Conservation (phyloP, 2,888 invertebrate genomes). For the Operophtera brumata region DNA sequence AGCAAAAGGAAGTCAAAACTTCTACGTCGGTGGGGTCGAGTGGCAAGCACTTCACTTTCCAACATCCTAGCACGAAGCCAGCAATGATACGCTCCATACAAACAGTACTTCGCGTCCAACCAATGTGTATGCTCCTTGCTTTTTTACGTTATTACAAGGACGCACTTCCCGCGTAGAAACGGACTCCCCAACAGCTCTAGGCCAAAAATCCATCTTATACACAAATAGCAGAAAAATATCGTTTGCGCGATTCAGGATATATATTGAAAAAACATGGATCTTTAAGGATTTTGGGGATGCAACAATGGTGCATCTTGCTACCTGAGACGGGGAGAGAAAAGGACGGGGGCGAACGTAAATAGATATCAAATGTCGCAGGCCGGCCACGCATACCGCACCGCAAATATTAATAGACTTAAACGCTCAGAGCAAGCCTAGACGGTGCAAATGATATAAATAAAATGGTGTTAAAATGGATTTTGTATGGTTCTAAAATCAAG, state of each 20-base stretch:
- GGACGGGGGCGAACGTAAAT: constrained; percentile 7
- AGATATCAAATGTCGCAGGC: background rate
- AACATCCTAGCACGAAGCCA: constrained; percentile 53
- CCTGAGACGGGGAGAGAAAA: background rate
- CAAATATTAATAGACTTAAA: too few relatives aligned
- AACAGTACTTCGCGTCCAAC: constrained; percentile 60
- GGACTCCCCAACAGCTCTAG: constrained; percentile 50
- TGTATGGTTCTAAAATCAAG: too few relatives aligned
- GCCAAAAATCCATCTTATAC: constrained; percentile 37
- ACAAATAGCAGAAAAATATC: constrained; percentile 43
- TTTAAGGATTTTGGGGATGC: constrained; percentile 6
- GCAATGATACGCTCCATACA: constrained; percentile 58
- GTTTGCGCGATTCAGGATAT: constrained; percentile 55
- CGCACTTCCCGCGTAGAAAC: constrained; percentile 70
- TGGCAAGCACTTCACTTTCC: constrained; percentile 68
- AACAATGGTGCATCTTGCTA: constrained; percentile 6
- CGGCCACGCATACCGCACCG: too few relatives aligned
- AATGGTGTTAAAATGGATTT: too few relatives aligned
- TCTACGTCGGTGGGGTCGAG: constrained; percentile 71
- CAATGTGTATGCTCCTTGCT: constrained; percentile 45
- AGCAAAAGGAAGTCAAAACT: constrained; percentile 69
- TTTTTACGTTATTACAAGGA: constrained; percentile 27
- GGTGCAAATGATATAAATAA: too few relatives aligned
- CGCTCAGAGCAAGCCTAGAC: too few relatives aligned
- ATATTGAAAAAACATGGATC: constrained; percentile 49